Base-by-base conservation (phyloP, 2,888 invertebrate species). In the Physocephala rufipes region DNA sequence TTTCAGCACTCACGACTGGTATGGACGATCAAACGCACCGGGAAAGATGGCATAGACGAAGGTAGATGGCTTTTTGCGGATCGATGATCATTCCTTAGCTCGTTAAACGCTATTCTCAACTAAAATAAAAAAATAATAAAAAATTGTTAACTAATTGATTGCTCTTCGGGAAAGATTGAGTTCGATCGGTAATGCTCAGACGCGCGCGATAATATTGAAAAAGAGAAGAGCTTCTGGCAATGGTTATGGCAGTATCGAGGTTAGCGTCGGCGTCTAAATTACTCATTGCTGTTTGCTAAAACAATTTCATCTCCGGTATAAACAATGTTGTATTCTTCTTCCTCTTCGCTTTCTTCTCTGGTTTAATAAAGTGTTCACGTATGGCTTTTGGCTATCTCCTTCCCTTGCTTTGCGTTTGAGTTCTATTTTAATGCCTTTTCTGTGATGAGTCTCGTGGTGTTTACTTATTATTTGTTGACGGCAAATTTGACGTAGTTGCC, bases 131-230 rank as follows among this genome's bases (percentile, higher is more conserved):
- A 36, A 62, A 55, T 65, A 59, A 67, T 58, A 67, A 70, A 28
- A 59, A 82, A 78, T 79, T 81, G 79, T 74, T 74, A 78, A 79
- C 77, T 81, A 81, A 81, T 81, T 81, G 81, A 81, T 81, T 81
- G 82, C 82, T 81, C 82, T 82, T 80, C 78, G 79, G 79, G 78
- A 21, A 78, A 77, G 78, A 55, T 15, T 58, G 30, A 9, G 28
- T 47, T 19, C 47, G 66, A 63, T 62, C 47, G 30, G 19, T 62
- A 36, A 36, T 55, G 53, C 58, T 24, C 58, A 16, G 24, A 24
- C 15, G 26, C 12, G 58, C 28, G 55, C 43, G 63, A 47, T 12
- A 24, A 19, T 24, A 19, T 15, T 47, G 62, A 0, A 19, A n/a
- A 24, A 4, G 36, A 36, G 9, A 36, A 13, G 49, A 30, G 67